Evolutionary conservation across 92 coral and sea anemone genomes (phyloP).

Genomic region (Micromussa lordhowensis): DNA sequence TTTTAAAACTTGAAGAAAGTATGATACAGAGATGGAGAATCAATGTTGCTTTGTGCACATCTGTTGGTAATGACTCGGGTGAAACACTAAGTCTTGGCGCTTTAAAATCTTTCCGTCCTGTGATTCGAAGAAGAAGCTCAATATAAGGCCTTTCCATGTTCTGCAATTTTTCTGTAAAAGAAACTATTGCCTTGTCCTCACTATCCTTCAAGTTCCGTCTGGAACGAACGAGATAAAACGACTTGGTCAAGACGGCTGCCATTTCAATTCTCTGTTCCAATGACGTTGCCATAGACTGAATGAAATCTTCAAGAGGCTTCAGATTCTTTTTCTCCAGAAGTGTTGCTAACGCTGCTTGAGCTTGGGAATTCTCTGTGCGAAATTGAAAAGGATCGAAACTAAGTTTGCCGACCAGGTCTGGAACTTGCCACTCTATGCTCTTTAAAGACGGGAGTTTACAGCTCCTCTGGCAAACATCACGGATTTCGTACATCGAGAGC

Average conservation of each 20-base stretch:
- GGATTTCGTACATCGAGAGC: constrained; percentile 70
- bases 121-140: constrained; percentile 68
- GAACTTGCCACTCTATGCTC: constrained; percentile 51
- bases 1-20: constrained; percentile 55
- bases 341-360: constrained; percentile 71
- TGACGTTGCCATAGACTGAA: constrained; percentile 42
- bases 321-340: constrained; percentile 50
- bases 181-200: constrained; percentile 72
- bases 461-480: constrained; percentile 57
- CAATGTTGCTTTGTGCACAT: constrained; percentile 77
- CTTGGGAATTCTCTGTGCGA: constrained; percentile 33
- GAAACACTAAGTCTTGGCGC: constrained; percentile 65
- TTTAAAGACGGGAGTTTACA: constrained; percentile 59
- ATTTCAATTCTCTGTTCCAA: constrained; percentile 55
- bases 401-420: constrained; percentile 52
- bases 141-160: constrained; percentile 39
- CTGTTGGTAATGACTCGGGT: constrained; percentile 64
- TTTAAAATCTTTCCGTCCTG: constrained; percentile 75
- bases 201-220: constrained; percentile 72
- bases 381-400: constrained; percentile 67
- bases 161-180: constrained; percentile 38
- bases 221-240: constrained; percentile 82
- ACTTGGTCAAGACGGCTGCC: constrained; percentile 67
- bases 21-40: constrained; percentile 78
- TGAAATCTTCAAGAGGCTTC: constrained; percentile 34